Conservation (phyloP, 2,113 vertebrate species). For the Centropus unirufus region DNA sequence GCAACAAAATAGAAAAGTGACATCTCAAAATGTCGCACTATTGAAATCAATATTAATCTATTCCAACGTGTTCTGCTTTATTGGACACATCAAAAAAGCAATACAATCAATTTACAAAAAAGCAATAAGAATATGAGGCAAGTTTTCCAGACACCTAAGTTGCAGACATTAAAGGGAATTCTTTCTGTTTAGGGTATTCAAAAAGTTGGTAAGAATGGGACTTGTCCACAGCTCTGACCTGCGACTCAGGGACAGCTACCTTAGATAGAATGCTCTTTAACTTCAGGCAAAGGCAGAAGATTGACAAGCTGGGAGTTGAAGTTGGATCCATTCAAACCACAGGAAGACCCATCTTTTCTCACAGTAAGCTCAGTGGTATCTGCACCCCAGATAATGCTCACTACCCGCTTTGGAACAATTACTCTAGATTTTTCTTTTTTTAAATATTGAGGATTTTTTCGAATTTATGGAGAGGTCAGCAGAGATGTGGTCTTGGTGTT, state of each 20-base stretch:
- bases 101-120: not conserved
- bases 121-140: not conserved
- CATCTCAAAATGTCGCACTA: not conserved
- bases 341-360: not conserved
- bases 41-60: not conserved
- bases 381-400: accelerated
- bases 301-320: not conserved
- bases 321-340: not conserved
- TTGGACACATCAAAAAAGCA: not conserved
- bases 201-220: not conserved
- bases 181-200: not conserved
- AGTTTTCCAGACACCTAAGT: not conserved
- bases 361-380: not conserved
- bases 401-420: not conserved
- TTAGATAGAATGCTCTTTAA: not conserved
- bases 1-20: not conserved
- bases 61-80: not conserved
- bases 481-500: not conserved
- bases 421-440: not conserved
- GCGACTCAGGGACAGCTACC: not conserved
- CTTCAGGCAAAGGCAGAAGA: not conserved
- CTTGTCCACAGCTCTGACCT: not conserved
- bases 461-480: not conserved
- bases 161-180: not conserved
- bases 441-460: not conserved